These are phyloP conservation scores for Pogonocherus hispidulus DNA, from an alignment of 2,888 invertebrate species.

Conservation along the genomic window DNA sequence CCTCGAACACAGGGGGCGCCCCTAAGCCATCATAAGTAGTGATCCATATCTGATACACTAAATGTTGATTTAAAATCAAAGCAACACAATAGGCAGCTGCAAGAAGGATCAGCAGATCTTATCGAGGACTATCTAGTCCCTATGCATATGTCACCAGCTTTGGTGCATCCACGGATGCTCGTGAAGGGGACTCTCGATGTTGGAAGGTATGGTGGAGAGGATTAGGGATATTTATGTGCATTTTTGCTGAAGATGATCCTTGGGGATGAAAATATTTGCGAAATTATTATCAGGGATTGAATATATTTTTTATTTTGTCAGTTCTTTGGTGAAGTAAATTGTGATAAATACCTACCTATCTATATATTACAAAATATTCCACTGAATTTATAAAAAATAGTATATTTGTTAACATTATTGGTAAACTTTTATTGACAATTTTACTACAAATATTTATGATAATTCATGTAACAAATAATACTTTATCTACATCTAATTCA, in stretches of 20 bases:
- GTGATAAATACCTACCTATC: too few species aligned
- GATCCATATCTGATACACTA: slow-evolving; percentile 63
- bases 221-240: slow-evolving; percentile 12
- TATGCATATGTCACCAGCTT: slow-evolving; percentile 63
- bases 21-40: slow-evolving; percentile 51
- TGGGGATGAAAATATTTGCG: not conserved
- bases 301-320: too few species aligned
- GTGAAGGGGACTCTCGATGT: slow-evolving; percentile 11
- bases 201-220: slow-evolving; percentile 2
- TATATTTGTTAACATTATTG: too few species aligned
- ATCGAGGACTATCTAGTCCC: slow-evolving; percentile 64
- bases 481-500: too few species aligned
- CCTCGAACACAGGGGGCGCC: slow-evolving; percentile 33
- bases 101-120: slow-evolving; percentile 61
- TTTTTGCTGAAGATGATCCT: not conserved
- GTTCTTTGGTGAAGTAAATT: too few species aligned
- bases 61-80: slow-evolving; percentile 65
- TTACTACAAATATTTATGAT: too few species aligned
- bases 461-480: too few species aligned
- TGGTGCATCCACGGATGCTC: slow-evolving; percentile 37
- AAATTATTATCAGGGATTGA: too few species aligned
- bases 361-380: too few species aligned
- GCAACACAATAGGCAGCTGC: slow-evolving; percentile 65
- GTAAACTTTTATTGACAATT: too few species aligned
- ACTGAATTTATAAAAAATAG: too few species aligned